These are phyloP conservation scores for Cybosia mesomella DNA, from an alignment of 2,888 invertebrate species.

Conservation along the genomic window DNA sequence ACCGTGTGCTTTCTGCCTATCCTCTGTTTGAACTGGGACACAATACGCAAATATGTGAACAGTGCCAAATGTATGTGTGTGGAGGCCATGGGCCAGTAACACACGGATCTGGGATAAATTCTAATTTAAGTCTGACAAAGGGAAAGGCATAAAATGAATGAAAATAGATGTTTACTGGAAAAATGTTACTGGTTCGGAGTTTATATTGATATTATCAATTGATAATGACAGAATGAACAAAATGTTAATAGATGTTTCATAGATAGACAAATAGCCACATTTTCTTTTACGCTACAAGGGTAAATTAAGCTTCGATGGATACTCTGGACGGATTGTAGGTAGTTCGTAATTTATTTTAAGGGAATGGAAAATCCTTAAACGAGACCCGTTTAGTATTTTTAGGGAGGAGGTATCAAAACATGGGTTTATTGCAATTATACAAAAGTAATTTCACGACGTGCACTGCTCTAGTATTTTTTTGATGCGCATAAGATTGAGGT, in stretches of 20 bases:
- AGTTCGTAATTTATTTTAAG: not conserved
- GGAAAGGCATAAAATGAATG: conserved; percentile 19
- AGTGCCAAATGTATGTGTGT: conserved; percentile 34
- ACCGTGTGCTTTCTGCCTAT: conserved; percentile 30
- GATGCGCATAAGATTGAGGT: not conserved
- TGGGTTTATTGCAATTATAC: not conserved
- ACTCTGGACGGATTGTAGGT: not conserved
- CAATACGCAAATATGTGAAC: conserved; percentile 43
- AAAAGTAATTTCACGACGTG: not conserved
- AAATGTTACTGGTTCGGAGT: conserved; percentile 3
- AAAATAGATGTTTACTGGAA: conserved; percentile 29
- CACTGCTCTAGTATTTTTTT: not conserved
- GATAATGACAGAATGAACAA: conserved; percentile 29
- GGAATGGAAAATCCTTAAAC: not conserved
- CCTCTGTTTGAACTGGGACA: conserved; percentile 31
- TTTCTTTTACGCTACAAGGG: not conserved
- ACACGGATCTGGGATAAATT: conserved; percentile 23
- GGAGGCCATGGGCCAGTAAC: conserved; percentile 8
- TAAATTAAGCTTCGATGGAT: conserved; percentile 5
- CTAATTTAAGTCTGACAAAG: conserved; percentile 16
- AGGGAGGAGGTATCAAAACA: not conserved
- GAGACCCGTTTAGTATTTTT: not conserved
- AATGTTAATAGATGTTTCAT: conserved; percentile 29
- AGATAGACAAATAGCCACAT: conserved; percentile 5
- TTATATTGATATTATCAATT: conserved; percentile 33